Evolutionary conservation across 2,888 invertebrate species (phyloP), one percentile per base, ranked within the genome.

Genomic region (Noctua janthina): DNA sequence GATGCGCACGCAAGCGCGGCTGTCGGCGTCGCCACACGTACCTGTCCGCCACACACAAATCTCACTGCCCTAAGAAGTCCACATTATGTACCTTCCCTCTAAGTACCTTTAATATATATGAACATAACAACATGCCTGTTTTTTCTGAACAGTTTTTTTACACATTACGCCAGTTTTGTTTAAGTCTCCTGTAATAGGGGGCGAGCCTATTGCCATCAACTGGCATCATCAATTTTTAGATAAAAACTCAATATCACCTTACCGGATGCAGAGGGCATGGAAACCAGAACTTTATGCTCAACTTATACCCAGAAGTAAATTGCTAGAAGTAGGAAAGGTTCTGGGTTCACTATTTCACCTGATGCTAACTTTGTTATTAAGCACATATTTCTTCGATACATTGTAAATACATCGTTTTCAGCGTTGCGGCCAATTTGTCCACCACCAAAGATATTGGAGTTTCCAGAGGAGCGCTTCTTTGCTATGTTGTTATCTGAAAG

Each of bases 351-450:
- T 35, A 0, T 71, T 35, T 35, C 8, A 13, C 23, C 51, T 35
- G 1, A 62, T 29, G 8, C 15, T 29, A 6, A 62, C 17, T 62
- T 62, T 35, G 5, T 54, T 23, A 15, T 2, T 54, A 35, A 23
- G 15, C 3, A 15, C 2, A 23, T 51, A 35, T 51, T 51, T 51
- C 23, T 35, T 23, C 10, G 10, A 15, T 23, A 13, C 17, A 72
- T 73, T 39, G 11, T 56, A 56, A n/a, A 11, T 39, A 56, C 13
- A n/a, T 39, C n/a, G 62, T 74, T 75, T 39, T 59, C 88, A 90
- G 91, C 80, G 13, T 71, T 91, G 23, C 76, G 84, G 1, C 93
- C 93, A 7, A 92, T 94, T 72, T 94, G 93, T 70, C 83, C 89
- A 7, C 94, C 94, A 39, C 91, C 93, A 23, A 73, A 8, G 4